Conservation (phyloP, 2,797 vertebrate species). For the Pseudomugil tenellus region DNA sequence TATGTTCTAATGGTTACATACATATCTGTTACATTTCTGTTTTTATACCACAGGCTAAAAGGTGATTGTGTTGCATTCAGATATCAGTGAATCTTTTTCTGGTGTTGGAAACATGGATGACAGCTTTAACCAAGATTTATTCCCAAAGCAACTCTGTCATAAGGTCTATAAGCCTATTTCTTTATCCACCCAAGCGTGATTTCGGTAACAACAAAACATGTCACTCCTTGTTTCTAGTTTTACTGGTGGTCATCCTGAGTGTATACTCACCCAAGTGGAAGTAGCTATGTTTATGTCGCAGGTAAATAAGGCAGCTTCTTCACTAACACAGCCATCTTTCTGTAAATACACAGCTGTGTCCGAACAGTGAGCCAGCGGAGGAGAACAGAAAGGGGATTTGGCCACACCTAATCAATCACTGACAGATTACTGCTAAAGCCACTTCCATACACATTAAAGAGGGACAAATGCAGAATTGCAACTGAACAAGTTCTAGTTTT, state of each 20-base stretch:
- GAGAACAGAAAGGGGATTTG: constrained; percentile 87
- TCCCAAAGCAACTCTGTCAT: constrained; percentile 48
- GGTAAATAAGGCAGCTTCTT: constrained; percentile 89
- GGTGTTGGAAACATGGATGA: constrained; percentile 21
- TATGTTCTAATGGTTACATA: constrained; percentile 73
- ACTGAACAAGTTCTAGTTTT: constrained; percentile 99
- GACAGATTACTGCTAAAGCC: constrained; percentile 99
- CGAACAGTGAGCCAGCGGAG: constrained; percentile 78
- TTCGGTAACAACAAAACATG: constrained; percentile 71
- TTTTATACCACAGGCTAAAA: constrained; percentile 19
- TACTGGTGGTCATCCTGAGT: constrained; percentile 72
- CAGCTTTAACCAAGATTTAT: constrained; percentile 47
- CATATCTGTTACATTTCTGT: constrained; percentile 35
- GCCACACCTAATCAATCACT: constrained; percentile 99
- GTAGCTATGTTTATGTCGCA: constrained; percentile 92
- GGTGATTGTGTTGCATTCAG: constrained; percentile 23
- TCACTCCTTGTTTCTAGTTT: constrained; percentile 77
- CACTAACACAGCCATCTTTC: constrained; percentile 90
- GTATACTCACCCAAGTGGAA: constrained; percentile 86
- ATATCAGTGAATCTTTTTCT: constrained; percentile 26
- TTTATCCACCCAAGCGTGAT: constrained; percentile 68
- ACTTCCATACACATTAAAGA: constrained; percentile 99
- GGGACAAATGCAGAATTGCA: constrained; percentile 99
- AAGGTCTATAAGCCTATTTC: constrained; percentile 66
- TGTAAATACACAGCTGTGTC: constrained; percentile 85